Evolutionary conservation across 2,797 vertebrate genomes (phyloP).

Genomic region (Tapirus indicus): DNA sequence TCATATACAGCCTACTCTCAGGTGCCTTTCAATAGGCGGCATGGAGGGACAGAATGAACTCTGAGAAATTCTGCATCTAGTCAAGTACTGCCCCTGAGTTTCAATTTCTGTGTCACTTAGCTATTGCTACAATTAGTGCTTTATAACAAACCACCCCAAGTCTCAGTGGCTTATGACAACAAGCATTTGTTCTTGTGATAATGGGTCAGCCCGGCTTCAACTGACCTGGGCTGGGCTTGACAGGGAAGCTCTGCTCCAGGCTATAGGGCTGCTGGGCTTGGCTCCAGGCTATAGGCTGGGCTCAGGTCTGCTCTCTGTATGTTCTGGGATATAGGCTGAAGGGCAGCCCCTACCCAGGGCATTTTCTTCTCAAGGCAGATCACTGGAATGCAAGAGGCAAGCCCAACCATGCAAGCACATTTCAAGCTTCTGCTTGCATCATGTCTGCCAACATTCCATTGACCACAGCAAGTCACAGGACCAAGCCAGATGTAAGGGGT

Average conservation of each 20-base stretch:
- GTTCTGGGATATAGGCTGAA: not conserved
- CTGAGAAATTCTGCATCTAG: not conserved
- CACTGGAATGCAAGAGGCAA: not conserved
- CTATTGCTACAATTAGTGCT: not conserved
- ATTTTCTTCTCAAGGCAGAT: not conserved
- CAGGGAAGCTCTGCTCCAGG: not conserved
- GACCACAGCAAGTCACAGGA: not conserved
- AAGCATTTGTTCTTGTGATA: not conserved
- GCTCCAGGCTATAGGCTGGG: not conserved
- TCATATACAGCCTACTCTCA: not conserved
- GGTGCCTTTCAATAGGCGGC: not conserved
- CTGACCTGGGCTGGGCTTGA: not conserved
- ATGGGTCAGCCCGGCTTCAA: not conserved
- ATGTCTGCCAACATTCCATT: not conserved
- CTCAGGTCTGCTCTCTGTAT: not conserved
- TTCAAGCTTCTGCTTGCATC: not conserved
- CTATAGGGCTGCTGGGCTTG: not conserved
- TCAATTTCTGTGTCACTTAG: not conserved
- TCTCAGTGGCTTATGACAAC: not conserved
- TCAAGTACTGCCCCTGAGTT: not conserved
- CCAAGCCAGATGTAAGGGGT: not conserved
- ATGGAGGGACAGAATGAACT: not conserved
- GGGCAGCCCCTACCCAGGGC: not conserved
- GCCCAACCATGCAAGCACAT: rapidly evolving
- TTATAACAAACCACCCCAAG: not conserved